A percentile compares a stretch with the other conserved stretches of the same genome.
Evolutionary conservation across 2,888 invertebrate species (phyloP).

Genomic region (Nowickia ferox): DNA sequence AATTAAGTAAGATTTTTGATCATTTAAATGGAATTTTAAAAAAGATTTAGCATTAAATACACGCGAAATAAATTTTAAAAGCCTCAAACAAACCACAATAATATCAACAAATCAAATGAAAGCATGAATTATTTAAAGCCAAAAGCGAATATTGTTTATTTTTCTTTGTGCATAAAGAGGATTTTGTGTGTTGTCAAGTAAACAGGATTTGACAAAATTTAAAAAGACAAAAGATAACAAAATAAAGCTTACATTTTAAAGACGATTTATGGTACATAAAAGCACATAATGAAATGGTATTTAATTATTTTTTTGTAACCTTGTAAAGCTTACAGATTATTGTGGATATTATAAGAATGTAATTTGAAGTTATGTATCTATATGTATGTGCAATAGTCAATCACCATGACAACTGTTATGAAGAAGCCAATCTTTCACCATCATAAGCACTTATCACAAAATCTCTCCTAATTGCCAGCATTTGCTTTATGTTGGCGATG

Average conservation of each 20-base stretch:
- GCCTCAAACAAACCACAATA: not conserved
- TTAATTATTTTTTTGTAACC: too few relatives aligned
- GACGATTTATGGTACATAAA: not conserved
- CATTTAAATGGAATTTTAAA: slow-evolving; percentile 50
- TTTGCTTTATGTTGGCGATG: too few relatives aligned
- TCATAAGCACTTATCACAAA: too few relatives aligned
- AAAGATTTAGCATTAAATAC: slow-evolving; percentile 52
- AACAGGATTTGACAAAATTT: slow-evolving; percentile 1
- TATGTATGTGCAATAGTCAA: too few relatives aligned
- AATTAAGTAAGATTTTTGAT: slow-evolving; percentile 49
- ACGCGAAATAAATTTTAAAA: slow-evolving; percentile 44
- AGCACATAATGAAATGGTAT: not conserved
- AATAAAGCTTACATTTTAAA: not conserved
- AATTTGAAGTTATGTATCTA: too few relatives aligned
- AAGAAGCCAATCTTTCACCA: too few relatives aligned
- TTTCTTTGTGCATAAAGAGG: not conserved
- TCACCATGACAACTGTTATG: too few relatives aligned
- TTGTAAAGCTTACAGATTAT: too few relatives aligned
- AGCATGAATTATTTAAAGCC: slow-evolving; percentile 29
- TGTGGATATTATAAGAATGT: too few relatives aligned
- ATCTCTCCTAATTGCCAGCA: too few relatives aligned
- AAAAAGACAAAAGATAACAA: not conserved
- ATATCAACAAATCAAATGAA: not conserved
- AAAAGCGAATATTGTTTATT: slow-evolving; percentile 12
- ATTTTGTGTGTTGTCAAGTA: not conserved